These are phyloP conservation scores for Fringilla coelebs DNA, from an alignment of 2,797 vertebrate species.

Conservation along the genomic window DNA sequence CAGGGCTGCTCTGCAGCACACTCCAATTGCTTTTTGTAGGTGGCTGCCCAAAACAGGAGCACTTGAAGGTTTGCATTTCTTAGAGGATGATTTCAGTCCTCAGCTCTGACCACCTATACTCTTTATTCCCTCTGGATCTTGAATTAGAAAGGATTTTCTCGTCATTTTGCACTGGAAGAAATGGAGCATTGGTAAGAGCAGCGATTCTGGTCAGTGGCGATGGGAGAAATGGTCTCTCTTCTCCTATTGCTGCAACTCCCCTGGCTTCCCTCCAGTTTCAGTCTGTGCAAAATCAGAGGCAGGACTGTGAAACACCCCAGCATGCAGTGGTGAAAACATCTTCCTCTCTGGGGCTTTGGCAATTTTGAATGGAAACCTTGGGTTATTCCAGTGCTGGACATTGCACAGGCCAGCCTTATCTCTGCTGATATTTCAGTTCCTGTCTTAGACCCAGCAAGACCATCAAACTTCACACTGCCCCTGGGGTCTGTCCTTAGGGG, in stretches of 20 bases:
- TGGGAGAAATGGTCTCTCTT: not conserved
- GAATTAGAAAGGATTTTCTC: not conserved
- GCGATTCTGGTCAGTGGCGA: accelerated
- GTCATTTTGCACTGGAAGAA: not conserved
- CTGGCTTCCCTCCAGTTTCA: not conserved
- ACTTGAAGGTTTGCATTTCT: not conserved
- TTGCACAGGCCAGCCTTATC: not conserved
- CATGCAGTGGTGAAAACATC: not conserved
- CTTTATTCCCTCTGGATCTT: not conserved
- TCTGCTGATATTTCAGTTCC: not conserved
- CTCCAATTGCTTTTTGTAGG: not conserved
- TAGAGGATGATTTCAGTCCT: not conserved
- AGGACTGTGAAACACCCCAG: not conserved
- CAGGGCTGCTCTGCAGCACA: not conserved
- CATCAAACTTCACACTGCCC: not conserved
- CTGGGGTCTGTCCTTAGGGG: not conserved
- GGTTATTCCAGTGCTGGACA: not conserved
- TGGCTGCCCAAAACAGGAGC: not conserved
- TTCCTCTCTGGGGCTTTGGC: not conserved
- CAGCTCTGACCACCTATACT: not conserved
- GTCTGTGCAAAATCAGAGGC: not conserved
- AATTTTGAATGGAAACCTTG: not conserved
- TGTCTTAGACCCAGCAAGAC: not conserved
- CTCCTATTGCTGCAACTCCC: not conserved
- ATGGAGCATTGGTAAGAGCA: not conserved